Evolutionary conservation across 1,140 invertebrate genomes (phyloP).

Genomic region (Lucilia sericata): DNA sequence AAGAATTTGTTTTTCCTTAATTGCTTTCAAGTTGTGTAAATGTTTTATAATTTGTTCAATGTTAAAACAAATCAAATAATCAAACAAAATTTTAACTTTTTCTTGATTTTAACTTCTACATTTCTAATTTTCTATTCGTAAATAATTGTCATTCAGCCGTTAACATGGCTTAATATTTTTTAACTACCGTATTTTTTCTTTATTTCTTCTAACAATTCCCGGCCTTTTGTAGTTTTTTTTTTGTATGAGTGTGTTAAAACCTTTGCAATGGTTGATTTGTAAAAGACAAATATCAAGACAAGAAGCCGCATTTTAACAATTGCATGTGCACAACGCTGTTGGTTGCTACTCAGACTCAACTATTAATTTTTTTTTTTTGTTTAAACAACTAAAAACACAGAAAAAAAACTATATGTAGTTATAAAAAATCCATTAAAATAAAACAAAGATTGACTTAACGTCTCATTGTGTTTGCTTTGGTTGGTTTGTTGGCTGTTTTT

Average conservation of each 20-base stretch:
- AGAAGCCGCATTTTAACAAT: slow-evolving; percentile 31
- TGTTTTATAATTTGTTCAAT: slow-evolving; percentile 17
- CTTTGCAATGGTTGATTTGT: not conserved
- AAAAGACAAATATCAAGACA: slow-evolving; percentile 25
- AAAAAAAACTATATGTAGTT: not conserved
- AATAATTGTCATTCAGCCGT: slow-evolving; percentile 34
- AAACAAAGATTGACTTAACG: slow-evolving; percentile 36
- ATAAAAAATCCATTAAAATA: slow-evolving; percentile 18
- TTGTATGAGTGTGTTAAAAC: not conserved
- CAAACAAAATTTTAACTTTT: not conserved
- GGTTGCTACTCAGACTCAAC: not conserved
- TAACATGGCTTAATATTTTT: slow-evolving; percentile 13
- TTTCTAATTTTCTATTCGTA: not conserved
- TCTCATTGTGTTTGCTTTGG: slow-evolving; percentile 16
- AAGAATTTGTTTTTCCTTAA: not conserved
- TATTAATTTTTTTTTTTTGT: not conserved
- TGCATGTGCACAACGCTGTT: not conserved
- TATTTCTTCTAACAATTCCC: too few relatives aligned
- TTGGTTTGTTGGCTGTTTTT: not conserved
- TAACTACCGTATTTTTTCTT: not conserved
- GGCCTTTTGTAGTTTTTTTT: too few relatives aligned
- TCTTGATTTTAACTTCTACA: not conserved
- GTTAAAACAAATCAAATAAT: slow-evolving; percentile 6
- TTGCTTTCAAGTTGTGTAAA: not conserved
- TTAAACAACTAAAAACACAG: not conserved